Evolutionary conservation across 2,113 vertebrate species (phyloP).

Genomic region (Aviceda subcristata): DNA sequence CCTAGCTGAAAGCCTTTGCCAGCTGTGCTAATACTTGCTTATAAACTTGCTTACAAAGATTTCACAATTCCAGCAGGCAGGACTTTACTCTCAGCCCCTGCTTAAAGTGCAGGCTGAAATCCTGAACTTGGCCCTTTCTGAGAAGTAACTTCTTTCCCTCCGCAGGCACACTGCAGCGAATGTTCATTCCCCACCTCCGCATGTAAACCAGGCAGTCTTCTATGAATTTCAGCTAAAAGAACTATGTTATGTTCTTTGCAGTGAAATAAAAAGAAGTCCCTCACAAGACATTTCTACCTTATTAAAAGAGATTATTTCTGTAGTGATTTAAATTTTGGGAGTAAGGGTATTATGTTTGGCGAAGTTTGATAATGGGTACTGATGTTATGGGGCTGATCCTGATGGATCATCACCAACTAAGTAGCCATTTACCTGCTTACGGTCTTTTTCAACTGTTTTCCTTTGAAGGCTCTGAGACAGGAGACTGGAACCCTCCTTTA

Average conservation of each 20-base stretch:
- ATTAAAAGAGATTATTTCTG: not conserved
- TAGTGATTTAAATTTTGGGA: not conserved
- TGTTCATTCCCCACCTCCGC: not conserved
- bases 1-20: constrained; percentile 30
- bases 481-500: not conserved
- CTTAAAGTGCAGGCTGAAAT: constrained; percentile 32
- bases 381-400: not conserved
- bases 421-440: not conserved
- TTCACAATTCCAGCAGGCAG: constrained; percentile 53
- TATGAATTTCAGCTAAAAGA: not conserved
- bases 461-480: not conserved
- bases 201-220: not conserved
- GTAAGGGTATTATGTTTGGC: not conserved
- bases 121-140: constrained; percentile 23
- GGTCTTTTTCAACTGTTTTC: not conserved
- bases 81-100: constrained; percentile 45
- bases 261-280: not conserved
- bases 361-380: not conserved
- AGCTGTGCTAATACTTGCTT: constrained; percentile 35
- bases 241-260: not conserved
- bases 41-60: constrained; percentile 33
- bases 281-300: not conserved
- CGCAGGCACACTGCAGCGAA: not conserved
- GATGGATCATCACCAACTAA: not conserved
- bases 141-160: constrained; percentile 13